Base-by-base conservation (phyloP, 2,888 invertebrate species). In the Amphipyra berbera region DNA sequence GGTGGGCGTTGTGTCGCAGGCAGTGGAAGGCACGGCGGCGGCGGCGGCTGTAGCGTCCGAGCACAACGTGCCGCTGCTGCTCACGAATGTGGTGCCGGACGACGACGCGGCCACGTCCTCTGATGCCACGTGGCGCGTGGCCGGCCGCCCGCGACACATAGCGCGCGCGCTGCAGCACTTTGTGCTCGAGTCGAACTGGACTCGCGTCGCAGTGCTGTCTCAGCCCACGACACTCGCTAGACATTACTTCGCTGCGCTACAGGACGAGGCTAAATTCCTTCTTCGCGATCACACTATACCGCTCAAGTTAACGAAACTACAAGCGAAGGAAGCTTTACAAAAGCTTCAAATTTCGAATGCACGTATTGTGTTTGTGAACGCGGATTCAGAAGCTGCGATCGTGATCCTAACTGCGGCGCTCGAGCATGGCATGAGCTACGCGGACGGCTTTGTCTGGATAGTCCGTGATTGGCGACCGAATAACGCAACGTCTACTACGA, bases 361-460 rank as follows among this genome's bases (percentile, higher is more conserved):
- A 0, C 96, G 96, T 71, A 97, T 98, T 9, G 97, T 98, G 45
- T 97, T 98, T 63, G 96, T 97, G 0, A 98, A 98, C 85, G 96
- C 97, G 37, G 96, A 96, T 61, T 93, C 95, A 62, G 93, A 95
- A 37, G 95, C 96, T 0, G 96, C 96, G 0, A 96, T 96, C 1
- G 90, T 96, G 37, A 96, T 97, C 1, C 96, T 98, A 95, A 97
- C 97, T 83, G 96, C 96, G 83, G 90, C 86, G 0, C 42, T 14
- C 8, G 46, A 37, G 4, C 49, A 50, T 8, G 46, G 55, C 8
- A 76, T 98, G 97, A 7, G 96, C 93, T 63, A 68, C 9, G 60
- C 5, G 0, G 38, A 53, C 0, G 76, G 82, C 1, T 83, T 77
- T 62, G 82, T 76, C 52, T 92, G 91, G 90, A 67, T 90, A 54